Percentiles rank a stretch among this genome's conserved stretches.
phyloP scores from a whole-genome alignment of 2,113 vertebrate genomes.

The Xiphophorus hellerii region DNA sequence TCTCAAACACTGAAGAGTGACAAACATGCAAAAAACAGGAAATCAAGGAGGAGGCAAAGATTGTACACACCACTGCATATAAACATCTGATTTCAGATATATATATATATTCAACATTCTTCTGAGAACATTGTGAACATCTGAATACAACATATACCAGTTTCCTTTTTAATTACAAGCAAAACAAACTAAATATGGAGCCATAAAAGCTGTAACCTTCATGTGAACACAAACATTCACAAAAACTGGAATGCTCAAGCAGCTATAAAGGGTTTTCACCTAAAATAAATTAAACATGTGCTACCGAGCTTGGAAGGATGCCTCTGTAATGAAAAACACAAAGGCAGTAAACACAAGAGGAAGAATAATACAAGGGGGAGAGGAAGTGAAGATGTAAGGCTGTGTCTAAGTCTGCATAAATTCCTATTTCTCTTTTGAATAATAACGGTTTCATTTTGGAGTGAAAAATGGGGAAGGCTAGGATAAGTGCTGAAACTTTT shows the following conservation, averaged over 20 bases:
- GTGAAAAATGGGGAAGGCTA: conserved; percentile 60
- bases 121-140: no score
- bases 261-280: not conserved
- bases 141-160: no score
- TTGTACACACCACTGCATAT: no score
- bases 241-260: conserved; percentile 1
- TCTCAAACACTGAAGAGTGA: no score
- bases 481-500: conserved; percentile 57
- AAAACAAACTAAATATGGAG: not conserved
- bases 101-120: no score
- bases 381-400: conserved; percentile 53
- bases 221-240: not conserved
- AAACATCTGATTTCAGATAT: no score
- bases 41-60: no score
- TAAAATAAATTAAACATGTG: conserved; percentile 38
- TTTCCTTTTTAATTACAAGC: no score
- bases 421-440: conserved; percentile 70
- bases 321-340: conserved; percentile 30
- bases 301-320: conserved; percentile 2
- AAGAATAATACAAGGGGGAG: conserved; percentile 19
- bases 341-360: conserved; percentile 21
- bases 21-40: no score
- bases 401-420: conserved; percentile 65
- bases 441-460: conserved; percentile 56
- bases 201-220: not conserved